Evolutionary conservation across 64 coral and sea anemone species (phyloP).

Genomic region (Montipora efflorescens): DNA sequence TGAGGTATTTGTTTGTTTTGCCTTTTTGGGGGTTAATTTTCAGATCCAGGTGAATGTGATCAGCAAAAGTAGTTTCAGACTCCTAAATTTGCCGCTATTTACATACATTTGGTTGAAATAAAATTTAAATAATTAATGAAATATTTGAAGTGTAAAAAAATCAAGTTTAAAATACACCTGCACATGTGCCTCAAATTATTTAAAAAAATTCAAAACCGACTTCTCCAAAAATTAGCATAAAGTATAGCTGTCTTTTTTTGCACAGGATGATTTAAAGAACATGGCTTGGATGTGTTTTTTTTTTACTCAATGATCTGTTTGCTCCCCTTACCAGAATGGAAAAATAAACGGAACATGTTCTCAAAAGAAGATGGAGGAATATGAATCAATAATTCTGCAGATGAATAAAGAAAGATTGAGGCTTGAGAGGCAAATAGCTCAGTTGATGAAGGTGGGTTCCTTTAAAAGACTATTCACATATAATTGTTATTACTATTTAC

Average conservation of each 20-base stretch:
- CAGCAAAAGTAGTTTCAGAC: not conserved
- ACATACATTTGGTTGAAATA: not conserved
- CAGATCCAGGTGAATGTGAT: not conserved
- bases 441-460: constrained; percentile 45
- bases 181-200: not conserved
- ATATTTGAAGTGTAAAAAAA: not conserved
- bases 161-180: constrained; percentile 11
- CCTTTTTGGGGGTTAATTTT: not conserved
- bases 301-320: not conserved
- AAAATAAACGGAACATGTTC: constrained; percentile 15
- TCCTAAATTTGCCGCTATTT: not conserved
- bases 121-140: not conserved
- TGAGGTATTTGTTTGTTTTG: not conserved
- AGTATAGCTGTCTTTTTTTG: not conserved
- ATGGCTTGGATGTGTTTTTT: not conserved
- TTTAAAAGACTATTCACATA: not conserved
- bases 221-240: constrained; percentile 9
- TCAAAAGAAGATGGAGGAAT: constrained; percentile 61
- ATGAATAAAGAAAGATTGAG: constrained; percentile 92
- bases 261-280: not conserved
- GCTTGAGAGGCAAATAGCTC: constrained; percentile 78
- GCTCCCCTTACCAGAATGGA: not conserved
- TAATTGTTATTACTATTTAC: not conserved
- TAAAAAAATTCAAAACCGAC: not conserved
- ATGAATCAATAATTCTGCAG: constrained; percentile 78